A percentile compares a stretch with the other conserved stretches of the same genome.
Conservation (phyloP, 1,140 invertebrate species). For the Heliconius himera region DNA sequence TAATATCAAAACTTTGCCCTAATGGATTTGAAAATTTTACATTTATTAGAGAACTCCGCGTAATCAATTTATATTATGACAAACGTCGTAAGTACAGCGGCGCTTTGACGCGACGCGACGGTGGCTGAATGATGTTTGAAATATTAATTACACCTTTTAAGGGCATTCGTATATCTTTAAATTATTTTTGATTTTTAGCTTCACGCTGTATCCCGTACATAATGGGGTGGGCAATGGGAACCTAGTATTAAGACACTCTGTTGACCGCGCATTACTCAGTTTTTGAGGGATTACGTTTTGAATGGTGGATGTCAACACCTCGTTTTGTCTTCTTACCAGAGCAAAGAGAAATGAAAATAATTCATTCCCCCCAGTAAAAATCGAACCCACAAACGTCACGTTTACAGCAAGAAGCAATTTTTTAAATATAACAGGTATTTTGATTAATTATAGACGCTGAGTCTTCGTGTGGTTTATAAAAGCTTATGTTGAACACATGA, state of each 20-base stretch:
- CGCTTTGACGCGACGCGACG: conserved; percentile 41
- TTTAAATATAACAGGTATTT: conserved; percentile 11
- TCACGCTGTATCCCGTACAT: no score
- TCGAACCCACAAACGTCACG: no score
- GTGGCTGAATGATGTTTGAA: conserved; percentile 48
- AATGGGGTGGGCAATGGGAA: no score
- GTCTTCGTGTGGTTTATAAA: not conserved
- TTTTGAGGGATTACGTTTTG: no score
- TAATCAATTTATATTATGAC: conserved; percentile 72
- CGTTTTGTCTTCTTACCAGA: no score
- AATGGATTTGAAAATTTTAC: conserved; percentile 77
- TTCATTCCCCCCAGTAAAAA: no score
- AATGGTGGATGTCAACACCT: no score
- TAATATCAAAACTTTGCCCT: conserved; percentile 72
- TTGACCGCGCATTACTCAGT: no score
- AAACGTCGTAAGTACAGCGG: conserved; percentile 48
- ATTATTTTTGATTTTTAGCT: no score
- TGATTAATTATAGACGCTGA: conserved; percentile 5
- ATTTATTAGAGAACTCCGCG: conserved; percentile 61
- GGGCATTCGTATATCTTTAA: conserved; percentile 15
- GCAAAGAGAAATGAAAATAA: no score
- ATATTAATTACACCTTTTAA: conserved; percentile 53
- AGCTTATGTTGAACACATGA: not conserved
- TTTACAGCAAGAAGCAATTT: not conserved
- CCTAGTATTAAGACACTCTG: no score